Evolutionary conservation across 2,888 invertebrate genomes (phyloP).

Genomic region (Anthophora plumipes): DNA sequence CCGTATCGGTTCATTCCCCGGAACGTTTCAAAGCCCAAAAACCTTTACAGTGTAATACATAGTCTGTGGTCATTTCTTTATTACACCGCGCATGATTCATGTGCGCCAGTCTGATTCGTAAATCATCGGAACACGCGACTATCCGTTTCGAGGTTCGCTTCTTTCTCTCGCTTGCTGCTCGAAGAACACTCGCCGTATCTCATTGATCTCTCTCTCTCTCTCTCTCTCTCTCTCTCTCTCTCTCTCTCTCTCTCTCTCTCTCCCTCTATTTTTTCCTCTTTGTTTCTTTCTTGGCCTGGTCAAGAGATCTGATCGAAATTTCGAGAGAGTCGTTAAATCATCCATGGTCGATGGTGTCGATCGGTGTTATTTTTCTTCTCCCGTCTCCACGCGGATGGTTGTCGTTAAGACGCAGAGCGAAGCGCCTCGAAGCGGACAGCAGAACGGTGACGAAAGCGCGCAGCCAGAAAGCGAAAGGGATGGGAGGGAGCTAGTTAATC

Average conservation of each 20-base stretch:
- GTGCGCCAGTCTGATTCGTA: slow-evolving; percentile 67
- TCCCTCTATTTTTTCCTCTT: too few relatives aligned
- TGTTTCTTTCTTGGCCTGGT: not conserved
- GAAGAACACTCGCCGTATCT: slow-evolving; percentile 45
- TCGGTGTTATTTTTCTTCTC: slow-evolving; percentile 64
- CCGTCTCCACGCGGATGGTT: slow-evolving; percentile 51
- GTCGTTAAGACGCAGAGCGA: slow-evolving; percentile 53
- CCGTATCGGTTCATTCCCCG: slow-evolving; percentile 37
- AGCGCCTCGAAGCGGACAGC: slow-evolving; percentile 13
- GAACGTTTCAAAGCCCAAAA: slow-evolving; percentile 48
- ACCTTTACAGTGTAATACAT: slow-evolving; percentile 50
- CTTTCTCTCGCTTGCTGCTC: slow-evolving; percentile 59
- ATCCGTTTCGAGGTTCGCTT: slow-evolving; percentile 57
- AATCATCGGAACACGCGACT: slow-evolving; percentile 73
- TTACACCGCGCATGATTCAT: slow-evolving; percentile 70
- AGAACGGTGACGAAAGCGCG: slow-evolving; percentile 25
- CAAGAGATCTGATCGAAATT: slow-evolving; percentile 77
- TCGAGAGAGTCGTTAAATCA: slow-evolving; percentile 78
- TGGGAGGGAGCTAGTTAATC: slow-evolving; percentile 66
- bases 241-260: slow-evolving; percentile 56
- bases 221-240: too few relatives aligned
- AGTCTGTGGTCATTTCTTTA: slow-evolving; percentile 65
- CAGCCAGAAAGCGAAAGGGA: slow-evolving; percentile 18
- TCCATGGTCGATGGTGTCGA: slow-evolving; percentile 67
- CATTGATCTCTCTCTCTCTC: slow-evolving; percentile 65